Evolutionary conservation across 1,140 invertebrate species (phyloP).

Genomic region (Achroia grisella): DNA sequence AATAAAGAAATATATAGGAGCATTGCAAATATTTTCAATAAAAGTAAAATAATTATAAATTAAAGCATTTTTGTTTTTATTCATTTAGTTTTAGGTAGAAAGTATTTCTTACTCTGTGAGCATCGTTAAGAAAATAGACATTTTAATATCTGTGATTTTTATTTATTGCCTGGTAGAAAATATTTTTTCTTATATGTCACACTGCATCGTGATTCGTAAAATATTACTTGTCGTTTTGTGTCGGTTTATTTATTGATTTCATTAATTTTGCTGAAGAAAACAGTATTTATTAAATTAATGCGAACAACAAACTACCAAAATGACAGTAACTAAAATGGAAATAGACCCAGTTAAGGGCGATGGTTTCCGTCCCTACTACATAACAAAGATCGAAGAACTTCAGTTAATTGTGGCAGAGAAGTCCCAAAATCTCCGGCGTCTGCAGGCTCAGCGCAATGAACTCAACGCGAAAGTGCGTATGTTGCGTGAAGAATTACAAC

Average conservation of each 20-base stretch:
- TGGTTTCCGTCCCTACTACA: constrained; percentile 95
- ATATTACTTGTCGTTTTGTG: constrained; percentile 4
- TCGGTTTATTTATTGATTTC: background rate
- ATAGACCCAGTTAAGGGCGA: constrained; percentile 88
- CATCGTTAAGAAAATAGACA: too few species aligned
- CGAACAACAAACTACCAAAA: constrained; percentile 18
- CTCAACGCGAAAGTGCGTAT: constrained; percentile 99
- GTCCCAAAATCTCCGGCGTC: constrained; percentile 95
- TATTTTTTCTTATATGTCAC: constrained; percentile 1
- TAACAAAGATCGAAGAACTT: constrained; percentile 97
- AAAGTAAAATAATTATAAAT: too few species aligned
- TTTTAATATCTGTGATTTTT: too few species aligned
- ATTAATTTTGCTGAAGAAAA: background rate
- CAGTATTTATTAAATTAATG: constrained; percentile 10
- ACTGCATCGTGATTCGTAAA: constrained; percentile 19
- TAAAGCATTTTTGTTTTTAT: too few species aligned
- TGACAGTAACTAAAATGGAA: constrained; percentile 85
- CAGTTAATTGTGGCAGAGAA: constrained; percentile 97
- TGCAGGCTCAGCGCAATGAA: constrained; percentile 99
- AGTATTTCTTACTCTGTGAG: too few species aligned
- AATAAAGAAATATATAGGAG: too few species aligned
- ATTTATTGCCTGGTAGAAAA: too few species aligned
- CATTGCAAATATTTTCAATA: too few species aligned
- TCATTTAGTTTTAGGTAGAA: too few species aligned
- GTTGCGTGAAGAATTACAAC: constrained; percentile 97